These are phyloP conservation scores for Tetragonisca angustula DNA, from an alignment of 2,888 invertebrate species.

Conservation along the genomic window DNA sequence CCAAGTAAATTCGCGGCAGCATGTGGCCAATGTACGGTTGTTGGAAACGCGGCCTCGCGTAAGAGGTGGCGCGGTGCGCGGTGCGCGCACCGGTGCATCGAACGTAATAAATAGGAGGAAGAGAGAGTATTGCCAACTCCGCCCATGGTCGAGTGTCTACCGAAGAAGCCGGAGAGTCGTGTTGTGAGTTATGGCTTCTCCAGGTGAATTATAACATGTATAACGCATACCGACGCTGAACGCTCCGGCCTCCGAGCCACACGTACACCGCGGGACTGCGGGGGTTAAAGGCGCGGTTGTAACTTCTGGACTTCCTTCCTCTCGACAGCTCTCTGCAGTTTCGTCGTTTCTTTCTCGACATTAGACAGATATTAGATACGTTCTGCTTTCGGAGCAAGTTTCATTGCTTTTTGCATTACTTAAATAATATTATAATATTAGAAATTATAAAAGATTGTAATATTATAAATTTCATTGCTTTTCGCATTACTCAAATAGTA, in stretches of 20 bases:
- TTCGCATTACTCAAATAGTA: too few species aligned
- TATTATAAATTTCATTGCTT: too few species aligned
- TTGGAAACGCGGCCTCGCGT: constrained; percentile 48
- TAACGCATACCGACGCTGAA: constrained; percentile 76
- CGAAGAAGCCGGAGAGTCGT: constrained; percentile 76
- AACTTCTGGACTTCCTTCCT: constrained; percentile 38
- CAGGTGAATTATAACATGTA: constrained; percentile 81
- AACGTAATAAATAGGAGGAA: constrained; percentile 76
- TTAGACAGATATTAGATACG: too few species aligned
- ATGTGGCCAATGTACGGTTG: constrained; percentile 30
- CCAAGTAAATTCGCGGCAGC: constrained; percentile 47
- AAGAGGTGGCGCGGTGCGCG: constrained; percentile 56
- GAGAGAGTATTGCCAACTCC: constrained; percentile 75
- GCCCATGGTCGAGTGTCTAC: constrained; percentile 78
- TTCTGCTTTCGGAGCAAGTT: too few species aligned
- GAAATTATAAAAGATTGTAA: too few species aligned
- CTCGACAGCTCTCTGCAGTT: neutral
- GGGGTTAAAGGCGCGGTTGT: constrained; percentile 66
- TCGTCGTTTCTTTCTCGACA: too few species aligned
- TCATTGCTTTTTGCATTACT: too few species aligned
- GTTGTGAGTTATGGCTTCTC: constrained; percentile 79
- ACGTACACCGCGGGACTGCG: constrained; percentile 50
- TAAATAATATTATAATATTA: too few species aligned
- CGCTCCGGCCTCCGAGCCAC: constrained; percentile 59
- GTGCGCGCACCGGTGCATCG: constrained; percentile 57